Percentiles rank a stretch among this genome's conserved stretches.
Evolutionary conservation across 2,888 invertebrate species (phyloP).

Genomic region (Siphlonurus alternatus): DNA sequence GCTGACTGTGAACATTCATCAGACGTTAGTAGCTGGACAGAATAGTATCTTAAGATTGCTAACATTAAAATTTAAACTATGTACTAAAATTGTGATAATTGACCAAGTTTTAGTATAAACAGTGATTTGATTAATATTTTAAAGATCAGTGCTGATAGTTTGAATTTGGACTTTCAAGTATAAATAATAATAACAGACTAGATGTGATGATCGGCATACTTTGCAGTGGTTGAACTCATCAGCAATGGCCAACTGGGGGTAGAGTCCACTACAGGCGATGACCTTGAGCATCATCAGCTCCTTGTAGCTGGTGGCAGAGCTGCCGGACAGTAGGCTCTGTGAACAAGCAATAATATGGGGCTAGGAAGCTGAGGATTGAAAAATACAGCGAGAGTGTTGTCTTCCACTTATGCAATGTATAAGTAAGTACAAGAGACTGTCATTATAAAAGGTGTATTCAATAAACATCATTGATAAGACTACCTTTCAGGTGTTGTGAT

Average conservation of each 20-base stretch:
- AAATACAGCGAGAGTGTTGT: not conserved
- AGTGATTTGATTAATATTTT: too few species aligned
- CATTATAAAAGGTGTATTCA: too few species aligned
- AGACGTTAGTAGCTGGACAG: not conserved
- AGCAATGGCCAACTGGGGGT: slow-evolving; percentile 88
- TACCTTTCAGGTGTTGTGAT: too few species aligned
- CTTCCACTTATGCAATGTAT: too few species aligned
- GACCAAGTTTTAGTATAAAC: not conserved
- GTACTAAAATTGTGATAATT: too few species aligned
- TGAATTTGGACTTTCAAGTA: not conserved
- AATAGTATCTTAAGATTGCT: not conserved
- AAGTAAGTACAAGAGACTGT: too few species aligned
- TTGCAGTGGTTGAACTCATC: slow-evolving; percentile 89
- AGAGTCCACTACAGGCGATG: slow-evolving; percentile 80
- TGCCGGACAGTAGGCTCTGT: slow-evolving; percentile 38
- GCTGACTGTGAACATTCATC: slow-evolving; percentile 41
- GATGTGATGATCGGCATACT: too few species aligned
- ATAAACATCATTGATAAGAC: too few species aligned
- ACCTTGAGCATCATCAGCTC: slow-evolving; percentile 55
- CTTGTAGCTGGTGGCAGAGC: slow-evolving; percentile 43
- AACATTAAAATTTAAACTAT: not conserved
- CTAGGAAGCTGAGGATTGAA: slow-evolving; percentile 20
- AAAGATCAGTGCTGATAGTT: not conserved
- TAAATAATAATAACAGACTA: not conserved
- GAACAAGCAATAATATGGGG: slow-evolving; percentile 4